Evolutionary conservation across 2,797 vertebrate species (phyloP).

Genomic region (Trematomus bernacchii): DNA sequence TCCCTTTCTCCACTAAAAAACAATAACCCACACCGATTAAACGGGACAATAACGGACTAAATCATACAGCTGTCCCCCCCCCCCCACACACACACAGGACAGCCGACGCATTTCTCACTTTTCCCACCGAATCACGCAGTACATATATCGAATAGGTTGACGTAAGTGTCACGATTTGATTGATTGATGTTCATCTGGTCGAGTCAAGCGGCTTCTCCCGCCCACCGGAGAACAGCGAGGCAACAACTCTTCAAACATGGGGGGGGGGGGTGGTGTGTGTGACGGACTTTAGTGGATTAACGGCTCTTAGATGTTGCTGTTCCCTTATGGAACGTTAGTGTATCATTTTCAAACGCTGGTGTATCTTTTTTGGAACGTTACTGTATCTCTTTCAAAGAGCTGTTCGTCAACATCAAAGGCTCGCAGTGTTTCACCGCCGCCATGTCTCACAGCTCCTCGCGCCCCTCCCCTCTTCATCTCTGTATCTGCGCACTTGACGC

Average conservation of each 20-base stretch:
- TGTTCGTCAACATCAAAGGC: not conserved
- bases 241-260: too few relatives aligned
- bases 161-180: constrained; percentile 63
- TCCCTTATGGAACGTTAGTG: not conserved
- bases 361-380: too few relatives aligned
- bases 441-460: constrained; percentile 36
- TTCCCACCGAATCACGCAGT: constrained; percentile 38
- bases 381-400: too few relatives aligned
- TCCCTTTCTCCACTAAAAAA: constrained; percentile 43
- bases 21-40: constrained; percentile 28
- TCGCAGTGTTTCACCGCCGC: constrained; percentile 29
- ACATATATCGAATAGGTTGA: constrained; percentile 17
- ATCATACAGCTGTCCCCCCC: too few relatives aligned
- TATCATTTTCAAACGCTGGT: too few relatives aligned
- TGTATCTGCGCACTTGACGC: constrained; percentile 69
- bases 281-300: constrained; percentile 1
- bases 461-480: constrained; percentile 56
- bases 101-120: not conserved
- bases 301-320: not conserved
- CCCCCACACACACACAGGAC: too few relatives aligned
- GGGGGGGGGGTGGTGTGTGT: constrained; percentile 4
- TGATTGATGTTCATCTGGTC: constrained; percentile 70
- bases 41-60: constrained; percentile 8
- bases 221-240: constrained; percentile 44
- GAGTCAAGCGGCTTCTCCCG: constrained; percentile 58